Base-by-base conservation (phyloP, 2,888 invertebrate genomes). In the Rhagonycha fulva region DNA sequence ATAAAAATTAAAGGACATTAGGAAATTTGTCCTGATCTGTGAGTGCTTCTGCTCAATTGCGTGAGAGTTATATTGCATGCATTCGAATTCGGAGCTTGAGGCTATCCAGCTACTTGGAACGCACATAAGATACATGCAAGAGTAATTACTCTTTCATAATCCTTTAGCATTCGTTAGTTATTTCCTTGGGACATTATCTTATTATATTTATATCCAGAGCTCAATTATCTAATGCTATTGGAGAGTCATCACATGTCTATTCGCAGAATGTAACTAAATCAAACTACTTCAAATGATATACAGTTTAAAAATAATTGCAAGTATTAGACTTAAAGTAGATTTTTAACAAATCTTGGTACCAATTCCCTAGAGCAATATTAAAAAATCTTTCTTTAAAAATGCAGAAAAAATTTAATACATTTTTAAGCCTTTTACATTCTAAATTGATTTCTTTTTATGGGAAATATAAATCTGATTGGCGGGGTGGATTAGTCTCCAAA, bases 51-150 rank as follows among this genome's bases (percentile, higher is more conserved):
- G 80, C 74, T 61, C 72, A 71, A 66, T 81, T 76, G 81, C 81
- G 81, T 82, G 82, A 81, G 79, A 81, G 77, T 77, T 76, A 68
- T 78, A 77, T 82, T 79, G 81, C 81, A 81, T 81, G 81, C 76
- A 73, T 76, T 73, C 74, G 79, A 78, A 76, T 75, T 75, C 71
- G 73, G 76, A 76, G 81, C 82, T 81, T 79, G 81, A 79, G 85
- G 85, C 84, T 75, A 74, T 80, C 75, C 81, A 81, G 84, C 85
- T 85, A 85, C 85, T 84, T 85, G 85, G 83, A 85, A 85, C 83
- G 82, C 81, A 66, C 23, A 24, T 81, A 80, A 47, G 76, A 79
- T 81, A 79, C 84, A 84, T 84, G 85, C 84, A 82, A 83, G 81
- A 77, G 82, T 83, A 85, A 84, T 84, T 83, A 83, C 83, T 81